Conservation (phyloP, 2,888 invertebrate species). For the Epistrophella euchroma region DNA sequence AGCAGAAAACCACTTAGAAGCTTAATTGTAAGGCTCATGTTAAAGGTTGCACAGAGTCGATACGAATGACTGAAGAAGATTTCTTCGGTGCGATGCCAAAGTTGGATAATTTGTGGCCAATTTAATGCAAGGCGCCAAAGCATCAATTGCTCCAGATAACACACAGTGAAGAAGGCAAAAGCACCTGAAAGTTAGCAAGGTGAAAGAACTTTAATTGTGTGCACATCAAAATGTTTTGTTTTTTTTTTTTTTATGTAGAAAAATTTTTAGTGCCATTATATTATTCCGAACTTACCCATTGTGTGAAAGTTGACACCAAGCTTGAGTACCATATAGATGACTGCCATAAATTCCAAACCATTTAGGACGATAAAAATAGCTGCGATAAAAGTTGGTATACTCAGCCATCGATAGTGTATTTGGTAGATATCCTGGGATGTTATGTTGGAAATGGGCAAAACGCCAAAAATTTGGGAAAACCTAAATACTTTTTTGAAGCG, state of each 20-base stretch:
- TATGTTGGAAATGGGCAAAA: conserved; percentile 81
- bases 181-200: conserved; percentile 71
- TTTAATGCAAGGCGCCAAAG: conserved; percentile 82
- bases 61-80: conserved; percentile 81
- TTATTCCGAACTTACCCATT: conserved; percentile 77
- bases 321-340: conserved; percentile 77
- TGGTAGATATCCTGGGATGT: conserved; percentile 76
- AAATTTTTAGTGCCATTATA: background rate
- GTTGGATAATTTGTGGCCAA: conserved; percentile 81
- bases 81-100: conserved; percentile 81
- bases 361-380: conserved; percentile 77
- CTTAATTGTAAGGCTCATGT: conserved; percentile 77
- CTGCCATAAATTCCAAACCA: conserved; percentile 79
- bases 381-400: conserved; percentile 79
- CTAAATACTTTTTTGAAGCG: conserved; percentile 77
- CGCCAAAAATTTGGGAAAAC: conserved; percentile 80
- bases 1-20: conserved; percentile 62
- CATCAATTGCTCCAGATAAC: conserved; percentile 80
- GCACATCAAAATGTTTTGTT: background rate
- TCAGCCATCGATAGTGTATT: conserved; percentile 80
- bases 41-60: conserved; percentile 79
- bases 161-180: conserved; percentile 79
- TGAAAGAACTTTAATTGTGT: background rate
- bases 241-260: background rate
- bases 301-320: conserved; percentile 79